phyloP scores from a whole-genome alignment of 1,140 invertebrate species.

The Tetragonula clypearis region DNA sequence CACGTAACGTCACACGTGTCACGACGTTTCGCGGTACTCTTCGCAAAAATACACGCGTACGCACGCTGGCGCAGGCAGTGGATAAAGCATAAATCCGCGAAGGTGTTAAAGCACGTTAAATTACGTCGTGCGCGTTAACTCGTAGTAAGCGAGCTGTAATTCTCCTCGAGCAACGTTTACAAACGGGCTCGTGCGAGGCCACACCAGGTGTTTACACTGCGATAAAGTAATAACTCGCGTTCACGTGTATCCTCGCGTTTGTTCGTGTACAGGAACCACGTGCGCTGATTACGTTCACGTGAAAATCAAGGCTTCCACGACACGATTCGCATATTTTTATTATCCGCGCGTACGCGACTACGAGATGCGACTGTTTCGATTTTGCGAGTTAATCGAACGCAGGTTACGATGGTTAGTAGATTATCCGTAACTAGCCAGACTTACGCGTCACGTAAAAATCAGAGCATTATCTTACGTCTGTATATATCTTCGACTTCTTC shows the following conservation, averaged over 20 bases:
- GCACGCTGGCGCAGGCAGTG: neutral
- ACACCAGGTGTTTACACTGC: constrained; percentile 58
- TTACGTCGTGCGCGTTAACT: constrained; percentile 47
- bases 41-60: neutral
- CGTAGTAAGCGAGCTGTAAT: constrained; percentile 53
- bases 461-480: neutral
- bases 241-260: constrained; percentile 2
- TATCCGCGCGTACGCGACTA: no score
- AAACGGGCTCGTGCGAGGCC: constrained; percentile 23
- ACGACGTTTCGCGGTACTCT: neutral
- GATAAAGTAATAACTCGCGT: constrained; percentile 50
- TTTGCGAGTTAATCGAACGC: neutral
- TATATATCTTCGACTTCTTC: neutral
- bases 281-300: constrained; percentile 29
- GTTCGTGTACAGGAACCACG: constrained; percentile 12
- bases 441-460: neutral
- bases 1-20: neutral
- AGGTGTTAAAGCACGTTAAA: constrained; percentile 48
- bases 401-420: neutral
- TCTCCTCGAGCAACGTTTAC: constrained; percentile 36
- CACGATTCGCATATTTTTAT: neutral
- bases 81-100: constrained; percentile 20
- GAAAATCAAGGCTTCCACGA: constrained; percentile 7
- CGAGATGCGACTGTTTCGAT: neutral
- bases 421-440: neutral